Percentiles rank a stretch among this genome's conserved stretches.
Evolutionary conservation across 2,888 invertebrate genomes (phyloP).

Genomic region (Clistopyga incitator): DNA sequence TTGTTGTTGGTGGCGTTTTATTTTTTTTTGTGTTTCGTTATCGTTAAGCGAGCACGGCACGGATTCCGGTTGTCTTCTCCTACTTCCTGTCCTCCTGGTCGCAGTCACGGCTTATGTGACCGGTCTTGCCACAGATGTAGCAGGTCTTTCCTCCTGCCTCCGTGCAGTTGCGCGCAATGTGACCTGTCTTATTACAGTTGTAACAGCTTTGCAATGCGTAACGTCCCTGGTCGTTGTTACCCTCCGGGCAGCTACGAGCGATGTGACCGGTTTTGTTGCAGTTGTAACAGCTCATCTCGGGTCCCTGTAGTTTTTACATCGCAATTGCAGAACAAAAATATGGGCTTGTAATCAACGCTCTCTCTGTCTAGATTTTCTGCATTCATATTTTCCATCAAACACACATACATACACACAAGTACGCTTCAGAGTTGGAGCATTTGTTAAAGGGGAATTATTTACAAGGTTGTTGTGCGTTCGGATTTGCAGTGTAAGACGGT

Average conservation of each 20-base stretch:
- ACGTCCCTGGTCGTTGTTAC: conserved; percentile 85
- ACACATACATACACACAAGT: not conserved
- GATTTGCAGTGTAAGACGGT: not conserved
- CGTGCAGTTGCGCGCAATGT: conserved; percentile 88
- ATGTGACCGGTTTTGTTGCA: conserved; percentile 98
- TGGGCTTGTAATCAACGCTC: not conserved
- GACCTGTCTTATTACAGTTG: conserved; percentile 90
- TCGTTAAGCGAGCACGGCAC: conserved; percentile 82
- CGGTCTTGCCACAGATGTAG: conserved; percentile 96
- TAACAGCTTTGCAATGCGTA: conserved; percentile 86
- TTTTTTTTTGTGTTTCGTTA: conserved; percentile 68
- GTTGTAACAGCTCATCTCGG: conserved; percentile 93
- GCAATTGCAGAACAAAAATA: conserved; percentile 41
- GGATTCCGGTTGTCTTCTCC: conserved; percentile 78
- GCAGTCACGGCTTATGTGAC: conserved; percentile 96
- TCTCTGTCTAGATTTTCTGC: not conserved
- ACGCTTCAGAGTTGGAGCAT: not conserved
- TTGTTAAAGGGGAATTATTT: not conserved
- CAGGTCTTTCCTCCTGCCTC: conserved; percentile 90
- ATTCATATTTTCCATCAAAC: not conserved
- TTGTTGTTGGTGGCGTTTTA: conserved; percentile 7
- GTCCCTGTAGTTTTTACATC: conserved; percentile 74
- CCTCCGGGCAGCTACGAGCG: conserved; percentile 93
- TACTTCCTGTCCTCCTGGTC: conserved; percentile 91
- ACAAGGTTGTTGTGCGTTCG: no score